Conservation (phyloP, 1,140 invertebrate species). For the Amyelois transitella region DNA sequence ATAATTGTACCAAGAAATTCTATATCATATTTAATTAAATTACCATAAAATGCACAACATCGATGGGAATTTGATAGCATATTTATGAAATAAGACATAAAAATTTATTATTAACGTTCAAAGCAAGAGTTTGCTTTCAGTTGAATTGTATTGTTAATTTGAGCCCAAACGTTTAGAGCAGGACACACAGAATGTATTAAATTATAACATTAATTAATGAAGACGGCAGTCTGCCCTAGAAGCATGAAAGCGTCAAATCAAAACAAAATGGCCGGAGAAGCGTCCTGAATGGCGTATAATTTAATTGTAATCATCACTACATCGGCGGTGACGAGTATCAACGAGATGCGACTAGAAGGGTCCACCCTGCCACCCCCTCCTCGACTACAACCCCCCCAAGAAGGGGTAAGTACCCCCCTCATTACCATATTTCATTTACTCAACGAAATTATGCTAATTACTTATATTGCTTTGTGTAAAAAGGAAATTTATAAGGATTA, state of each 20-base stretch:
- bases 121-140: background rate
- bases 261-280: conserved; percentile 52
- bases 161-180: background rate
- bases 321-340: conserved; percentile 67
- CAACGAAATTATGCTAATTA: conserved; percentile 75
- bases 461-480: conserved; percentile 75
- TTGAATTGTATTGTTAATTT: background rate
- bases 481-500: conserved; percentile 75
- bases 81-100: too few species aligned
- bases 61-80: too few species aligned
- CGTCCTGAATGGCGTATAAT: conserved; percentile 53
- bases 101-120: too few species aligned
- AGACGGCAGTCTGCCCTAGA: background rate
- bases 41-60: too few species aligned
- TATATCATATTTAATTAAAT: too few species aligned
- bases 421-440: conserved; percentile 75
- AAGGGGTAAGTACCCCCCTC: conserved; percentile 58
- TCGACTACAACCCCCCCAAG: conserved; percentile 35
- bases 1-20: too few species aligned
- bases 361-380: conserved; percentile 30
- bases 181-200: background rate
- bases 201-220: background rate
- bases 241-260: conserved; percentile 37
- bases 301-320: conserved; percentile 71
- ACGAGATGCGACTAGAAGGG: conserved; percentile 65